Evolutionary conservation across 2,888 invertebrate species (phyloP).

Genomic region (Leptinotarsa haldemani): DNA sequence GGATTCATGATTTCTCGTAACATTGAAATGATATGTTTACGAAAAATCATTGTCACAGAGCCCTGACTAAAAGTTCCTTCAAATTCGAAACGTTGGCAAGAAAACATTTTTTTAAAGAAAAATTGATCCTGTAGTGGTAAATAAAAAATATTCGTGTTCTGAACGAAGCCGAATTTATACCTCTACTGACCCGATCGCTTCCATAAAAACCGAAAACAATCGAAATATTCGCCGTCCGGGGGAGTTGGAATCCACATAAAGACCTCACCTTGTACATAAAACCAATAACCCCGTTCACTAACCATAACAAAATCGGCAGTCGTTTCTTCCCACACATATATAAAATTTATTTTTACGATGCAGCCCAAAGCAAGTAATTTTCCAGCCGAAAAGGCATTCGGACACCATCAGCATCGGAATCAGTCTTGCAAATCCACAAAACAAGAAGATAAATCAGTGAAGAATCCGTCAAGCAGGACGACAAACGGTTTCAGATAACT

Average conservation of each 20-base stretch:
- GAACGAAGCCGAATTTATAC: neutral
- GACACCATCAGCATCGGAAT: constrained; percentile 18
- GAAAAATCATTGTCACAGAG: no score
- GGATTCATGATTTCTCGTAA: no score
- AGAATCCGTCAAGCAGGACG: neutral
- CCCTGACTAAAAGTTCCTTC: no score
- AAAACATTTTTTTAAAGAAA: no score
- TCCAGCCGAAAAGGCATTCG: constrained; percentile 1
- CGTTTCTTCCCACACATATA: constrained; percentile 20
- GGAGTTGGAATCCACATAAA: constrained; percentile 1
- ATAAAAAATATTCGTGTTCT: no score
- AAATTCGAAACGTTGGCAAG: no score
- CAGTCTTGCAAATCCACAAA: constrained; percentile 13
- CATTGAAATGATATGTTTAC: no score
- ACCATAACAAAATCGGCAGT: neutral
- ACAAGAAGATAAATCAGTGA: neutral
- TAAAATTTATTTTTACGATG: neutral
- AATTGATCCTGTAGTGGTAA: no score
- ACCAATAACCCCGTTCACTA: neutral
- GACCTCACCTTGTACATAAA: constrained; percentile 6
- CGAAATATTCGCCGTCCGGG: neutral
- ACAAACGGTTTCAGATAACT: no score
- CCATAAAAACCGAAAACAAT: neutral
- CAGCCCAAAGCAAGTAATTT: constrained; percentile 5
- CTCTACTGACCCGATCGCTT: neutral